Percentiles rank a stretch among this genome's conserved stretches.
Evolutionary conservation across 2,113 vertebrate species (phyloP).

Genomic region (Tonatia bakeri): DNA sequence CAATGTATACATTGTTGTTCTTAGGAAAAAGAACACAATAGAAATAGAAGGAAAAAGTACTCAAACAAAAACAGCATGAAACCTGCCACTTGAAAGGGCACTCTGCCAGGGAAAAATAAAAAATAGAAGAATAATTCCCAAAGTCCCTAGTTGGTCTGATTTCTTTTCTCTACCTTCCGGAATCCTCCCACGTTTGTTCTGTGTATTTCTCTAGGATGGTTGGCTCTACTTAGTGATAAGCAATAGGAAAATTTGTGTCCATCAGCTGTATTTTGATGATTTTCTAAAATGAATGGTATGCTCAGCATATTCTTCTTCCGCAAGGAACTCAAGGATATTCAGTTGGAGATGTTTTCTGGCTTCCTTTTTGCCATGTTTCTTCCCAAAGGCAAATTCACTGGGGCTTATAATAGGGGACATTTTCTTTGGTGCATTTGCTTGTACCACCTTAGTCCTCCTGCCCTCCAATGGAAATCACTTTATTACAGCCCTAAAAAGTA

Average conservation of each 20-base stretch:
- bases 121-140: neutral
- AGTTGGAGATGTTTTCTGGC: neutral
- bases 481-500: neutral
- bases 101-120: neutral
- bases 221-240: neutral
- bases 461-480: neutral
- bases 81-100: neutral
- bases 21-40: neutral
- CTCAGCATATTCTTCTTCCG: neutral
- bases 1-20: neutral
- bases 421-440: neutral
- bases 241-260: neutral
- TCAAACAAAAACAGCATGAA: neutral
- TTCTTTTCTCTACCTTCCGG: neutral
- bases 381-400: neutral
- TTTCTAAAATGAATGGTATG: neutral
- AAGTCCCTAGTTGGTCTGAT: neutral
- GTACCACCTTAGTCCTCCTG: neutral
- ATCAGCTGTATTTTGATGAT: neutral
- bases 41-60: neutral
- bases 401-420: neutral
- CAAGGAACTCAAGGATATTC: neutral
- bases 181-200: neutral
- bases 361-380: neutral
- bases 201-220: neutral